These are phyloP conservation scores for Laupala kohalensis DNA, from an alignment of 1,140 invertebrate species.

Conservation along the genomic window DNA sequence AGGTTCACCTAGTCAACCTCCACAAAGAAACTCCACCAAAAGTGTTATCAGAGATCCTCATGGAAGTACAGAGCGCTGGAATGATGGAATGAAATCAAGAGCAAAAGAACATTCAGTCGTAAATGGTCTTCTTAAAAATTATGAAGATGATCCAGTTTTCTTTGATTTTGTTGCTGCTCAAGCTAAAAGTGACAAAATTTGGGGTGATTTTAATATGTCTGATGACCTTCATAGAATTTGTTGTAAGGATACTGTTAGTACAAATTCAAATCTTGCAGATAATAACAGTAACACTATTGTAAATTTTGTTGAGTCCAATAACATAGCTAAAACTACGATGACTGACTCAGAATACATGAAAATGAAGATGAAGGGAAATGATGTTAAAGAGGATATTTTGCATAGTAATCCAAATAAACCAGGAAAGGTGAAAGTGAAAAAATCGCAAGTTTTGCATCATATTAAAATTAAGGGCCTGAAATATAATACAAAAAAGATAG, in stretches of 20 bases:
- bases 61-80: constrained; percentile 45
- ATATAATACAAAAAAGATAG: constrained; percentile 59
- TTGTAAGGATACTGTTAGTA: constrained; percentile 20
- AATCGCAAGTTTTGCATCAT: constrained; percentile 23
- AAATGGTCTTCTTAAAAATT: constrained; percentile 17
- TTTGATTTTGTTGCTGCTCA: constrained; percentile 76
- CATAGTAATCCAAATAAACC: constrained; percentile 19
- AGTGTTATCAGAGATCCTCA: constrained; percentile 30
- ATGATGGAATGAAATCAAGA: constrained; percentile 34
- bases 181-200: constrained; percentile 43
- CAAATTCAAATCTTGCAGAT: constrained; percentile 6
- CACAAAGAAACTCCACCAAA: constrained; percentile 56
- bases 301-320: constrained; percentile 26
- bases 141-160: constrained; percentile 81
- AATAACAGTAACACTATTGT: constrained; percentile 19
- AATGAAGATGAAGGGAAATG: constrained; percentile 26
- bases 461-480: constrained; percentile 48
- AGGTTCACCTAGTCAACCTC: constrained; percentile 71
- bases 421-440: constrained; percentile 23
- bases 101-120: background rate
- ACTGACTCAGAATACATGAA: constrained; percentile 48
- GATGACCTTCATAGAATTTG: constrained; percentile 11
- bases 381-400: constrained; percentile 36
- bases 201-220: constrained; percentile 49
- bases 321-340: constrained; percentile 48